phyloP scores from a whole-genome alignment of 2,113 vertebrate species.

The Etheostoma spectabile region DNA sequence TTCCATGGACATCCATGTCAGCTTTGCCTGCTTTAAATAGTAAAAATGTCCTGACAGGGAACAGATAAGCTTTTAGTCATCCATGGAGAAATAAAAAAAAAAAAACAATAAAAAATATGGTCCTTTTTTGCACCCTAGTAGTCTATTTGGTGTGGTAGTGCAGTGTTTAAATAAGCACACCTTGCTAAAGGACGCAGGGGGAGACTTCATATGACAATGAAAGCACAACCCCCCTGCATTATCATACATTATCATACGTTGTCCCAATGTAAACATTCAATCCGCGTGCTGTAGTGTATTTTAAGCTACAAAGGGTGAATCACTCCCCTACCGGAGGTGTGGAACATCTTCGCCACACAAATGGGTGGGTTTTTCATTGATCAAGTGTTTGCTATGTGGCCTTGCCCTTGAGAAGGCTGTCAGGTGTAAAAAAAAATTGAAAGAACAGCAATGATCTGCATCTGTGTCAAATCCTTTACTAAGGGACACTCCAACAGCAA shows the following conservation, averaged over 20 bases:
- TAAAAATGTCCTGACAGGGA: slow-evolving; percentile 28
- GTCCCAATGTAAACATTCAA: slow-evolving; percentile 24
- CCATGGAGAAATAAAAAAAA: slow-evolving; percentile 7
- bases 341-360: slow-evolving; percentile 16
- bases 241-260: slow-evolving; percentile 65
- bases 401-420: slow-evolving; percentile 63
- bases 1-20: slow-evolving; percentile 15
- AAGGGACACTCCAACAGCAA: slow-evolving; percentile 43
- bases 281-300: slow-evolving; percentile 1
- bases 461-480: slow-evolving; percentile 48
- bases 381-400: slow-evolving; percentile 16
- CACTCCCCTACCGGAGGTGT: slow-evolving; percentile 18
- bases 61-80: slow-evolving; percentile 12
- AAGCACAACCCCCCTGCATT: slow-evolving; percentile 37
- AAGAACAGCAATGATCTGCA: slow-evolving; percentile 32
- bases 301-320: slow-evolving; percentile 8
- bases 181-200: slow-evolving; percentile 41
- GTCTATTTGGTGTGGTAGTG: background rate
- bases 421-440: slow-evolving; percentile 36
- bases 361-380: background rate
- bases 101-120: background rate
- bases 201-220: slow-evolving; percentile 29
- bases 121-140: background rate
- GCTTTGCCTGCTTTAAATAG: background rate
- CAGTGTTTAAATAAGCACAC: slow-evolving; percentile 7